Evolutionary conservation across 2,797 vertebrate species (phyloP), one percentile per base, ranked within the genome.

Genomic region (Heliangelus exortis): DNA sequence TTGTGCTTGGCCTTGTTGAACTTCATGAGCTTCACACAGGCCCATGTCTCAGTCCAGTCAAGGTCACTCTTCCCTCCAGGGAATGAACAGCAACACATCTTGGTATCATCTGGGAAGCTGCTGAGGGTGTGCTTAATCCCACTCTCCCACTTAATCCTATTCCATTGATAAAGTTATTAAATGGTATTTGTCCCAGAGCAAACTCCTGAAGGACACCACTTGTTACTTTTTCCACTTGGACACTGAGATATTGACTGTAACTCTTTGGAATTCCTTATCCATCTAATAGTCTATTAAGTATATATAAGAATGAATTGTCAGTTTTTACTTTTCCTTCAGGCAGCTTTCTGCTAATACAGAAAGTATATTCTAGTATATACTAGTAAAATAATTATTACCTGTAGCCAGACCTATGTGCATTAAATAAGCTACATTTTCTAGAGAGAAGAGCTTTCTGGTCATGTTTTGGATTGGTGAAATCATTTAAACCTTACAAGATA

Each of bases 11-110:
- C 21, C 18, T 63, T 73, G 22, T 33, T 81, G 39, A 80, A 34
- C 15, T 55, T 77, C 0, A 0, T 43, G 26, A 69, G 13, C 8
- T 77, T 69, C 3, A 1, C 34, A 41, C 11, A 63, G 14, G 26
- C 15, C 19, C 0, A 1, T 12, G 15, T 2, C 19, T 84, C 19
- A 21, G 36, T 33, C 34, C 12, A 57, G 8, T 66, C n/a, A n/a
- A 7, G 12, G 18, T 51, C 28, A 11, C 8, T 66, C 9, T 39
- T 74, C 36, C 16, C 33, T 47, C 16, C 5, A 53, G 33, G 1
- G 2, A 15, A 15, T 74, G 8, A 41, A 6, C 6, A 26, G 26
- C 13, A 67, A n/a, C 29, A 14, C 0, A 0, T 23, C 5, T 39
- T 61, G 36, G 25, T 81, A 29, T 57, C 20, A 36, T 25, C 26